Evolutionary conservation across 1,140 invertebrate genomes (phyloP), one percentile per base, ranked within the genome.

Genomic region (Pectinophora gossypiella): DNA sequence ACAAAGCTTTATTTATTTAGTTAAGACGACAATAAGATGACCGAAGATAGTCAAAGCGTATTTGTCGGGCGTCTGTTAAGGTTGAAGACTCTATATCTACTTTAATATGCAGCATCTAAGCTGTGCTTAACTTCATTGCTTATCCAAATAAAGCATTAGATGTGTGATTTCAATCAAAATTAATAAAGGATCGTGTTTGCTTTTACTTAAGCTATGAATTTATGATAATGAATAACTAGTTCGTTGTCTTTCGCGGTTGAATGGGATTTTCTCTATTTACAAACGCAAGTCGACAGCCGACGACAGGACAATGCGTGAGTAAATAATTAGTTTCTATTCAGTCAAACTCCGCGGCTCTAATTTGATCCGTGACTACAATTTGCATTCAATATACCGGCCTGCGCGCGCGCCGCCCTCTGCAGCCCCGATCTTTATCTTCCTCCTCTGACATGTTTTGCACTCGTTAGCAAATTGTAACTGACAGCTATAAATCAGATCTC

Each of bases 391-490:
- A 32, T 32, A 32, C 27, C 27, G 27, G n/a, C 27, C 27, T 32
- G 27, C 27, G 27, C 27, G 9, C 1, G 60, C 43, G 55, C 23
- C 55, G 59, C n/a, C n/a, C n/a, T n/a, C n/a, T n/a, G n/a, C n/a
- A n/a, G 61, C 57, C 62, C 19, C 57, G 64, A 77, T 82, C 72
- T 67, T 75, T 74, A 76, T 76, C 70, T 68, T 18, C 19, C 19
- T 61, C 46, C 61, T 58, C 63, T 68, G 67, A 67, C 68, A 70
- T 69, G 66, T 72, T 76, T 61, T 53, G 64, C 68, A 73, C 67
- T 76, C 64, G 74, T 73, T 76, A 73, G 70, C 70, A 76, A 76
- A 80, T 76, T 77, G 68, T 64, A 69, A 72, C 64, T 73, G 72
- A 76, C 74, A 69, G 61, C 62, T 60, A 59, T 62, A 67, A 74